A percentile compares a stretch with the other conserved stretches of the same genome.
These are phyloP conservation scores for Enhydra lutris DNA, from an alignment of 2,113 vertebrate genomes.

Conservation along the genomic window DNA sequence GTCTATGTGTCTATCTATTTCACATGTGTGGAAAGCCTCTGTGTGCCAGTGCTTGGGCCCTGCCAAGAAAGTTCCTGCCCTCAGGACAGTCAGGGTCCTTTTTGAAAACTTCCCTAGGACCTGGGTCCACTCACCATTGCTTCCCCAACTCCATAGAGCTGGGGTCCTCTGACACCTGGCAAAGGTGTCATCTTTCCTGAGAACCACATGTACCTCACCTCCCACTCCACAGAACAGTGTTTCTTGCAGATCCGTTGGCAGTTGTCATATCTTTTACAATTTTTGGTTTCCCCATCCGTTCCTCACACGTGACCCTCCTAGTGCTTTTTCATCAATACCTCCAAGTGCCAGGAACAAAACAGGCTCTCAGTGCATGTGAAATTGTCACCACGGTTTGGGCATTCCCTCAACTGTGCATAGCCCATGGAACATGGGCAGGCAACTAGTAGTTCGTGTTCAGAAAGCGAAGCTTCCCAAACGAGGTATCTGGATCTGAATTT, in stretches of 20 bases:
- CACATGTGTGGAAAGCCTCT: fast-evolving
- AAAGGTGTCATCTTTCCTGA: too few species aligned
- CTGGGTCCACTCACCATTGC: neutral
- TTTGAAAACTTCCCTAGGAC: neutral
- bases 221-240: neutral
- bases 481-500: neutral
- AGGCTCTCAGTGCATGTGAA: fast-evolving
- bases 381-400: neutral
- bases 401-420: neutral
- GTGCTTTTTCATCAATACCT: neutral
- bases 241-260: neutral
- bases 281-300: neutral
- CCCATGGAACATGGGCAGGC: fast-evolving
- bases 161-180: neutral
- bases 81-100: fast-evolving
- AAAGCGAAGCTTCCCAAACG: neutral
- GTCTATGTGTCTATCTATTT: too few species aligned
- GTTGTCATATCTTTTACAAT: neutral
- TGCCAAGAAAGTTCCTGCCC: neutral
- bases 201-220: neutral
- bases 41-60: fast-evolving
- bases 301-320: neutral
- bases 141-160: neutral
- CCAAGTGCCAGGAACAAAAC: neutral
- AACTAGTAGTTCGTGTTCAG: neutral